Conservation (phyloP, 2,113 vertebrate species). For the Pachycephala philippinensis region DNA sequence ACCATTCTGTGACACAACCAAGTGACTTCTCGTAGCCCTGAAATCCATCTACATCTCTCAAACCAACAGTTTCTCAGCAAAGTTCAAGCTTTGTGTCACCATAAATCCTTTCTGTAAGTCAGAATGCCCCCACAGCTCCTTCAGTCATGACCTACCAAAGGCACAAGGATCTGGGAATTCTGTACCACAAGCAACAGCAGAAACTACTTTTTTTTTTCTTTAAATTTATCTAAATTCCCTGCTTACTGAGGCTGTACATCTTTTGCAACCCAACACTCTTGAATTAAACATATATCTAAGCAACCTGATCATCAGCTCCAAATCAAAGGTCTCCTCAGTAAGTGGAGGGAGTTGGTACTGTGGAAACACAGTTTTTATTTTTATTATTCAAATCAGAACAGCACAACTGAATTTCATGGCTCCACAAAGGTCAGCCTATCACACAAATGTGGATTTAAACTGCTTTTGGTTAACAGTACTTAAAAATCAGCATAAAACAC, state of each 20-base stretch:
- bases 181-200: not conserved
- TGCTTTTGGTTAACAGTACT: not conserved
- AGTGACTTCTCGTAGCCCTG: not conserved
- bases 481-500: not conserved
- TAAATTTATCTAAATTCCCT: not conserved
- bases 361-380: not conserved
- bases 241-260: not conserved
- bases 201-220: too few relatives aligned
- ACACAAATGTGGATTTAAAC: rapidly evolving
- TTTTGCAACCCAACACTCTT: not conserved
- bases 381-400: not conserved
- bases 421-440: not conserved
- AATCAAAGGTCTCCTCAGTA: not conserved
- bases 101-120: not conserved
- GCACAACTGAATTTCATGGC: rapidly evolving
- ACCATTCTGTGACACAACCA: not conserved
- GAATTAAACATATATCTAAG: not conserved
- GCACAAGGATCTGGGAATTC: not conserved
- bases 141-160: not conserved
- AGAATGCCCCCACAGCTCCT: not conserved
- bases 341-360: rapidly evolving
- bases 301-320: not conserved
- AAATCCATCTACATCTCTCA: not conserved
- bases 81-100: not conserved
- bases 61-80: not conserved